phyloP scores from a whole-genome alignment of 2,797 vertebrate species.

The Antrozous pallidus region DNA sequence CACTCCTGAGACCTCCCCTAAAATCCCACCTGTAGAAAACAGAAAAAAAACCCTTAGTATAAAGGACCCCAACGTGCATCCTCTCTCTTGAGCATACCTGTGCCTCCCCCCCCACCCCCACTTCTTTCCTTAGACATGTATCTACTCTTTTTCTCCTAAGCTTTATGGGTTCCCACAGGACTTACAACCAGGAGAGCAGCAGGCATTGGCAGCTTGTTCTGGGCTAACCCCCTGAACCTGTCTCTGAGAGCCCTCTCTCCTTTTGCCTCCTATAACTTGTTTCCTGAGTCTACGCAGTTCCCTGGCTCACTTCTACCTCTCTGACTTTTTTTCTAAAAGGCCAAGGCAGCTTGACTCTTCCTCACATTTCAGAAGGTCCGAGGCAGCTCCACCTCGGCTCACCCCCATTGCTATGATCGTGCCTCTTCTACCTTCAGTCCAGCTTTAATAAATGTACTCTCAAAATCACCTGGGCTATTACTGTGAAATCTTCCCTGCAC shows the following conservation, averaged over 20 bases:
- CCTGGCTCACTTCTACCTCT: not conserved
- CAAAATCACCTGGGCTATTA: not conserved
- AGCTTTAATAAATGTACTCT: not conserved
- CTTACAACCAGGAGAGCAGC: not conserved
- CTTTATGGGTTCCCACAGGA: not conserved
- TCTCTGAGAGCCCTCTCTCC: not conserved
- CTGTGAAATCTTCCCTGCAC: not conserved
- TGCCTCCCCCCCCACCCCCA: not conserved
- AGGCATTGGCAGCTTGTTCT: not conserved
- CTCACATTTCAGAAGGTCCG: not conserved
- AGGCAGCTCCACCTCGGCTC: not conserved
- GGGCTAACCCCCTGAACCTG: not conserved
- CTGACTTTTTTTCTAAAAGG: not conserved
- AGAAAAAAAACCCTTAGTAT: not conserved
- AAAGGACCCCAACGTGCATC: not conserved
- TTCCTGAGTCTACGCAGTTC: not conserved
- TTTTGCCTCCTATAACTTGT: not conserved
- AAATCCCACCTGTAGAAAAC: not conserved
- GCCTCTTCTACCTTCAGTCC: not conserved
- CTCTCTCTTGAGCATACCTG: not conserved
- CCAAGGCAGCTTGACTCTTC: not conserved
- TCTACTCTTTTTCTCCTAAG: not conserved
- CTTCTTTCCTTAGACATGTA: not conserved
- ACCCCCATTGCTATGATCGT: not conserved
- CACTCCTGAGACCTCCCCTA: not conserved